Conservation (phyloP, 2,113 vertebrate genomes). For the Elaphurus davidianus region DNA sequence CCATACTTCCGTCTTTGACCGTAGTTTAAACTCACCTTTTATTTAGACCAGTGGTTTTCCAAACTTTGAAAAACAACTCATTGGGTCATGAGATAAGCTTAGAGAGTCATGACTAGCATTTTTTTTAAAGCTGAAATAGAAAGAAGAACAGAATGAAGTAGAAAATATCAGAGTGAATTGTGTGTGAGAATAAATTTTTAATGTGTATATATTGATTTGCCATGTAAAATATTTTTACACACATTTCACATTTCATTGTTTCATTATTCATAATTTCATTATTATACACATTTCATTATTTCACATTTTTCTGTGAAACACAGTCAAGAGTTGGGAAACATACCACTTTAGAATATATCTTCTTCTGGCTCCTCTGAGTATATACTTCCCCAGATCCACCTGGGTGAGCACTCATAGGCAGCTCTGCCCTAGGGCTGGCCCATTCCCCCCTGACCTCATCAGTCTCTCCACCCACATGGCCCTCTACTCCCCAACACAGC, state of each 20-base stretch:
- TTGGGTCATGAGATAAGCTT: not conserved
- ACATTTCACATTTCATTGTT: not conserved
- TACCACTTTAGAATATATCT: not conserved
- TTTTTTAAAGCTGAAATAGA: not conserved
- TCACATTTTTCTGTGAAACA: not conserved
- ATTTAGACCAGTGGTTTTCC: not conserved
- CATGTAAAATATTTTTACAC: not conserved
- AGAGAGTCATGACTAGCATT: not conserved
- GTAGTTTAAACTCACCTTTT: not conserved
- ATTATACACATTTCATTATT: not conserved
- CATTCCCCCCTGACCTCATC: not conserved
- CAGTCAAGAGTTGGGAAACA: not conserved
- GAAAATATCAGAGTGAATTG: not conserved
- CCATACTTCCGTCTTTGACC: not conserved
- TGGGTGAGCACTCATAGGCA: not conserved
- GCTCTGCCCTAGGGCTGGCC: not conserved
- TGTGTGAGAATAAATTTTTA: not conserved
- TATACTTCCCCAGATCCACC: not conserved
- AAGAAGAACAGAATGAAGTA: not conserved
- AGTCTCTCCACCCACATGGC: not conserved
- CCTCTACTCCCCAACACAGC: not conserved
- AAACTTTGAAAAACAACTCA: not conserved
- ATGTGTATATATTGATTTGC: not conserved
- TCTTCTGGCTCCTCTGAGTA: not conserved
- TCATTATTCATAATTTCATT: not conserved